Evolutionary conservation across 2,888 invertebrate species (phyloP).

Genomic region (Hirtodrosophila confusa): DNA sequence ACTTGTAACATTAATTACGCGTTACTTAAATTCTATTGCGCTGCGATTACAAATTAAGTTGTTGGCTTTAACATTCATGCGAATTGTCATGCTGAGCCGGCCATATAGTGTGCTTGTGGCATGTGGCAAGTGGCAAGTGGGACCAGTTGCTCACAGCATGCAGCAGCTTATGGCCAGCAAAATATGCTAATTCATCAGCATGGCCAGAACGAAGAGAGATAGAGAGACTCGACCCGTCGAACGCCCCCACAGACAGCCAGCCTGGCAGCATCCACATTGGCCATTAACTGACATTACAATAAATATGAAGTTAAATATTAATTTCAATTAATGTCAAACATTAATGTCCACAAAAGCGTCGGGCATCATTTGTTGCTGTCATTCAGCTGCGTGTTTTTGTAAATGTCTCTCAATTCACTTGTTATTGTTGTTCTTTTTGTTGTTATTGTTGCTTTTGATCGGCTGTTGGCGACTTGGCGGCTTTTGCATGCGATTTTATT

Average conservation of each 20-base stretch:
- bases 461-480: constrained; percentile 58
- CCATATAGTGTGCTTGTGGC: constrained; percentile 27
- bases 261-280: constrained; percentile 39
- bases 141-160: constrained; percentile 72
- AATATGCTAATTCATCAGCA: constrained; percentile 74
- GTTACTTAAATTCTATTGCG: constrained; percentile 84
- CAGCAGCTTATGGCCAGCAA: constrained; percentile 31
- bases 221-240: constrained; percentile 3
- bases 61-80: constrained; percentile 80
- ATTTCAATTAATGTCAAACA: constrained; percentile 83
- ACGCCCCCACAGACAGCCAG: constrained; percentile 49
- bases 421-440: constrained; percentile 21
- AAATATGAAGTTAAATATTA: constrained; percentile 83
- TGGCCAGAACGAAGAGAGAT: constrained; percentile 21
- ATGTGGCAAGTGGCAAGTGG: constrained; percentile 21
- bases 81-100: constrained; percentile 80
- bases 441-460: constrained; percentile 37
- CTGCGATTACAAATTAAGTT: constrained; percentile 84
- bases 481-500: constrained; percentile 81
- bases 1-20: constrained; percentile 84
- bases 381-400: constrained; percentile 40
- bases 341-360: constrained; percentile 82
- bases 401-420: constrained; percentile 41
- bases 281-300: constrained; percentile 75
- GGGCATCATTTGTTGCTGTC: constrained; percentile 81